A percentile compares a stretch with the other conserved stretches of the same genome.
Conservation (phyloP, 2,113 vertebrate genomes). For the Chaetodon trifascialis region DNA sequence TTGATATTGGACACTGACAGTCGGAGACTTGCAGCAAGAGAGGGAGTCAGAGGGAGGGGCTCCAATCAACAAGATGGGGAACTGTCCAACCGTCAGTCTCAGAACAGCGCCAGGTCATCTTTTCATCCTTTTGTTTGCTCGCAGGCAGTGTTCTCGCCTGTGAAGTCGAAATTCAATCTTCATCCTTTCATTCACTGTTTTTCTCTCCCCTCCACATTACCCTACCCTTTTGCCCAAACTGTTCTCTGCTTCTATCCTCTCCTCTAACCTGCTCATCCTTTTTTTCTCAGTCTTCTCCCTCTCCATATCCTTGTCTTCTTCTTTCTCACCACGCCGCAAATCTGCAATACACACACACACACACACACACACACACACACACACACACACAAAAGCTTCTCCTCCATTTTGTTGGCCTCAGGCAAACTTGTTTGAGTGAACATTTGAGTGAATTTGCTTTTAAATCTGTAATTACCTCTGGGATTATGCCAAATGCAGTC, state of each 20-base stretch:
- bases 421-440: constrained; percentile 48
- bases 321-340: constrained; percentile 51
- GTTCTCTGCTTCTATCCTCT: constrained; percentile 43
- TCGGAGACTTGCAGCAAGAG: constrained; percentile 13
- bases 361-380: no score
- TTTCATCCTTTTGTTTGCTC: constrained; percentile 77
- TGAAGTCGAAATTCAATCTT: constrained; percentile 79
- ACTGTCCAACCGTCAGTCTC: constrained; percentile 56
- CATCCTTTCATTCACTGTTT: constrained; percentile 67
- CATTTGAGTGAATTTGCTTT: constrained; percentile 56
- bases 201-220: constrained; percentile 29
- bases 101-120: constrained; percentile 64
- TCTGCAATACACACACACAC: constrained; percentile 5
- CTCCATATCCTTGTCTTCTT: constrained; percentile 13
- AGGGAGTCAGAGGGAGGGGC: constrained; percentile 22
- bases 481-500: constrained; percentile 47
- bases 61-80: constrained; percentile 45
- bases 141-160: constrained; percentile 57
- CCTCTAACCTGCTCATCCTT: constrained; percentile 16
- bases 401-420: constrained; percentile 43
- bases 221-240: constrained; percentile 40
- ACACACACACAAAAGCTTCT: constrained; percentile 25
- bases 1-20: constrained; percentile 59
- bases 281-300: constrained; percentile 41
- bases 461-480: constrained; percentile 72